Evolutionary conservation across 1,140 invertebrate species (phyloP), one percentile per base, ranked within the genome.

Genomic region (Uloborus diversus): DNA sequence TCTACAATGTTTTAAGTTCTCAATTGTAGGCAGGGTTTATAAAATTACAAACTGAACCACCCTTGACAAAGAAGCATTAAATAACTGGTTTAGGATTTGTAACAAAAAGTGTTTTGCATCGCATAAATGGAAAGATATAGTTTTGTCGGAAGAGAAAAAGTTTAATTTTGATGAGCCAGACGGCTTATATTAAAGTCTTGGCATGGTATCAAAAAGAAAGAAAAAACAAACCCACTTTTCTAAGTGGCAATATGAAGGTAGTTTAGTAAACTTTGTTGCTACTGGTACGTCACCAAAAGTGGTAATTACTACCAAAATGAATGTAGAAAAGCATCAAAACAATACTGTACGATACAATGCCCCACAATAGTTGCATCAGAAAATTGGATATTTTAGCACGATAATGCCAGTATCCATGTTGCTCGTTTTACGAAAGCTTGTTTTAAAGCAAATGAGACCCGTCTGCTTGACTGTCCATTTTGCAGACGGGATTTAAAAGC

Each of bases 301-400:
- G 11, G 53, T 57, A 57, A 57, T 57, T 57, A n/a, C 20, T 57
- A 57, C 53, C 53, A 57, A 27, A 57, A 57, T 57, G 53, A 57
- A 57, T 57, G 53, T 1, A 4, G 3, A 23, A 23, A 57, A 57
- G 23, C 27, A 57, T 57, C 4, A 57, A 20, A 7, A 27, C 27
- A n/a, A 57, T 57, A 11, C 53, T 57, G 53, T n/a, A 13, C 0
- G 53, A 27, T 57, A 9, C 23, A 23, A 5, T 57, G 53, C 23
- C 27, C 27, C 53, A n/a, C 53, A 57, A 4, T 9, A 11, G 14
- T n/a, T n/a, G n/a, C n/a, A n/a, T n/a, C n/a, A n/a, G n/a, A n/a
- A n/a, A n/a, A 57, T 23, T 57, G 23, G 23, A 0, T 13, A 5
- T 23, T 57, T 57, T 4, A 57, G 53, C 53, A 57, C 2, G 23